Evolutionary conservation across 2,797 vertebrate species (phyloP).

Genomic region (Synaphobranchus kaupii): DNA sequence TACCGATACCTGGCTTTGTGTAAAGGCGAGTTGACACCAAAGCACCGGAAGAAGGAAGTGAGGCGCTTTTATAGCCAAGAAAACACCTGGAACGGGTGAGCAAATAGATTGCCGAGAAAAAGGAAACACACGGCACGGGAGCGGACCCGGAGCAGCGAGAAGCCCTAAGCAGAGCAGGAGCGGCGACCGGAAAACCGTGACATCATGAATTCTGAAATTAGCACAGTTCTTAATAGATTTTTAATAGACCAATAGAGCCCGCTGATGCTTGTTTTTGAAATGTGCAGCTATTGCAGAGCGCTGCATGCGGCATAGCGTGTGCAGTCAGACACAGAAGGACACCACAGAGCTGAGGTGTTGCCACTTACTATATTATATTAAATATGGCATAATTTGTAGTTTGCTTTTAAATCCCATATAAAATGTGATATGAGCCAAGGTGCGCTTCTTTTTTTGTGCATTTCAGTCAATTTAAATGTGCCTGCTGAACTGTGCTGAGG

Average conservation of each 20-base stretch:
- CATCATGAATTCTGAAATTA: not conserved
- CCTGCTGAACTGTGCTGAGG: not conserved
- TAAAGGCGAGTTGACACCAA: too few species aligned
- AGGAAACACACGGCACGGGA: too few species aligned
- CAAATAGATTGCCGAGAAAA: too few species aligned
- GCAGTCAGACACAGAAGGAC: not conserved
- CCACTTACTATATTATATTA: not conserved
- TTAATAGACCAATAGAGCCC: not conserved
- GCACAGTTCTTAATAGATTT: slow-evolving; percentile 7
- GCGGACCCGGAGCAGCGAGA: too few species aligned
- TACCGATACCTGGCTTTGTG: too few species aligned
- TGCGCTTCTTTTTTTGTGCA: too few species aligned
- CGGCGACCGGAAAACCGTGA: too few species aligned
- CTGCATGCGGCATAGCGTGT: not conserved
- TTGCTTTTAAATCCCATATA: not conserved
- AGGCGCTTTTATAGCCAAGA: too few species aligned
- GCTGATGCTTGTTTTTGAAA: not conserved
- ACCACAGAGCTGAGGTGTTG: not conserved
- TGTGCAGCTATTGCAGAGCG: not conserved
- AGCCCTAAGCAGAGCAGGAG: too few species aligned
- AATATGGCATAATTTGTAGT: not conserved
- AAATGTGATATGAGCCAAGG: not conserved
- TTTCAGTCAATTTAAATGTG: too few species aligned
- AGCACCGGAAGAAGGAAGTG: too few species aligned
- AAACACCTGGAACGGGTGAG: too few species aligned